phyloP scores from a whole-genome alignment of 1,140 invertebrate species.

The Aethina tumida region DNA sequence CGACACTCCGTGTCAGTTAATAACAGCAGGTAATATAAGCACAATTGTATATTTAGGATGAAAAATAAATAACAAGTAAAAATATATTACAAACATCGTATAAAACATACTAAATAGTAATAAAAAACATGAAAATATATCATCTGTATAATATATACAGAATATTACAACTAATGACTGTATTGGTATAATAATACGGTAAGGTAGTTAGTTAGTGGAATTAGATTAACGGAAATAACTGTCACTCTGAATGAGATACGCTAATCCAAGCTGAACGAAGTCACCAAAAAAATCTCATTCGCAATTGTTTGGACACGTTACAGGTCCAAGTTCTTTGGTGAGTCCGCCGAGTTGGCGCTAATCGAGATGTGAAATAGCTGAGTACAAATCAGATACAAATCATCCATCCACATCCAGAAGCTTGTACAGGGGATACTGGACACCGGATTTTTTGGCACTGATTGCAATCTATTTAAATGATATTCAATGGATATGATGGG shows the following conservation, averaged over 20 bases:
- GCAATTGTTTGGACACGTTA: too few relatives aligned
- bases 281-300: too few relatives aligned
- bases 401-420: slow-evolving; percentile 21
- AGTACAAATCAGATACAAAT: slow-evolving; percentile 15
- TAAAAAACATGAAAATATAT: slow-evolving; percentile 27
- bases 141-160: slow-evolving; percentile 36
- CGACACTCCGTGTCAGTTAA: slow-evolving; percentile 25
- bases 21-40: slow-evolving; percentile 30
- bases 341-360: too few relatives aligned
- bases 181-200: slow-evolving; percentile 10
- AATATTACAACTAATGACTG: slow-evolving; percentile 30
- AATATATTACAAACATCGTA: slow-evolving; percentile 34
- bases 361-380: slow-evolving; percentile 24
- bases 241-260: slow-evolving; percentile 22
- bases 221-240: slow-evolving; percentile 31
- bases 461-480: too few relatives aligned
- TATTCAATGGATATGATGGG: too few relatives aligned
- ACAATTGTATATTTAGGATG: slow-evolving; percentile 29
- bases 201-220: too few relatives aligned
- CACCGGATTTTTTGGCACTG: slow-evolving; percentile 19
- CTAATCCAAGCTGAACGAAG: too few relatives aligned
- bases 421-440: slow-evolving; percentile 22
- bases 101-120: slow-evolving; percentile 34
- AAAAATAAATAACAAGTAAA: slow-evolving; percentile 34
- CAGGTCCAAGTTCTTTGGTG: too few relatives aligned